Evolutionary conservation across 2,888 invertebrate species (phyloP).

Genomic region (Sarcophaga rosellei): DNA sequence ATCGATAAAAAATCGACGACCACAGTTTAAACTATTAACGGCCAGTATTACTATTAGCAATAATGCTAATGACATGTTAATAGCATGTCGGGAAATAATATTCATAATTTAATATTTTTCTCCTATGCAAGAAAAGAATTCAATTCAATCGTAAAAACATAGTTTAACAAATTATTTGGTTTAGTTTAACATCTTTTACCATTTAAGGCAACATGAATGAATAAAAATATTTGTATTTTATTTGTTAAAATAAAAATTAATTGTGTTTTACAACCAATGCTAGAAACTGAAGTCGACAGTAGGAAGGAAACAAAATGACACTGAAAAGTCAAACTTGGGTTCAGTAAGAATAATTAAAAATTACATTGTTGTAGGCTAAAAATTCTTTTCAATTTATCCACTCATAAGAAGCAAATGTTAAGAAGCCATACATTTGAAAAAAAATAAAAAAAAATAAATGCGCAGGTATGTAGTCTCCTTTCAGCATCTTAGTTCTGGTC

Average conservation of each 20-base stretch:
- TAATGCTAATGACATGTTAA: slow-evolving; percentile 39
- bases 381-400: too few species aligned
- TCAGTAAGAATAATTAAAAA: too few species aligned
- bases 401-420: too few species aligned
- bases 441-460: too few species aligned
- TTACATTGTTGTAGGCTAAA: too few species aligned
- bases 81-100: background rate
- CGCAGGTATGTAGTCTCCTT: too few species aligned
- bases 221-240: slow-evolving; percentile 16
- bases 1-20: background rate
- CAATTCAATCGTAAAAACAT: slow-evolving; percentile 1
- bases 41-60: background rate
- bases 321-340: too few species aligned
- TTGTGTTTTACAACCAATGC: background rate
- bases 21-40: background rate
- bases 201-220: slow-evolving; percentile 41
- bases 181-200: slow-evolving; percentile 36
- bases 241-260: slow-evolving; percentile 12
- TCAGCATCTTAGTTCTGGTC: too few species aligned
- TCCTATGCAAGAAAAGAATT: background rate
- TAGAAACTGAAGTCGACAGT: too few species aligned
- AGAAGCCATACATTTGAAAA: too few species aligned
- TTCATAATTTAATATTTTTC: slow-evolving; percentile 2
- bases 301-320: too few species aligned
- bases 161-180: slow-evolving; percentile 24